These are phyloP conservation scores for Festucalex cinctus DNA, from an alignment of 2,113 vertebrate species.

Conservation along the genomic window DNA sequence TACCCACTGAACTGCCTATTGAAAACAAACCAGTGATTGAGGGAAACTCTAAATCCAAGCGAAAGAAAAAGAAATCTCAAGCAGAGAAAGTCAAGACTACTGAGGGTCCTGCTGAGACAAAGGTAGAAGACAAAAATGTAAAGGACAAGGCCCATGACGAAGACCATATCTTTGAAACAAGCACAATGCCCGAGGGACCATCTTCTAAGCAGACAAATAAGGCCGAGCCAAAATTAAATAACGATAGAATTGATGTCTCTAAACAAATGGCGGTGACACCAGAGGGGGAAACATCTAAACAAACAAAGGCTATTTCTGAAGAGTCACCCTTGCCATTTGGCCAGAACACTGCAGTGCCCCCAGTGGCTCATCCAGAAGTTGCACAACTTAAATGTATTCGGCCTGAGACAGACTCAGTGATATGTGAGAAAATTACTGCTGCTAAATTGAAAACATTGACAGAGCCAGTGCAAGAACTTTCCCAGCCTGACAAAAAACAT, in stretches of 20 bases:
- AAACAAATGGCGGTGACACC: constrained; percentile 9
- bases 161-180: constrained; percentile 13
- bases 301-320: constrained; percentile 11
- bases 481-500: constrained; percentile 21
- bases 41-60: constrained; percentile 56
- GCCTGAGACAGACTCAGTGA: constrained; percentile 19
- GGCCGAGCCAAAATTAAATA: constrained; percentile 4
- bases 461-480: constrained; percentile 9
- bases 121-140: constrained; percentile 13
- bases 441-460: constrained; percentile 47
- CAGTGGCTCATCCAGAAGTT: constrained; percentile 18
- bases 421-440: constrained; percentile 26
- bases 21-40: constrained; percentile 37
- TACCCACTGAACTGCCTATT: constrained; percentile 12
- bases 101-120: constrained; percentile 18
- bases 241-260: constrained; percentile 13
- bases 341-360: constrained; percentile 15
- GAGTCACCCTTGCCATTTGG: neutral
- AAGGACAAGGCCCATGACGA: constrained; percentile 5
- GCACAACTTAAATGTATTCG: constrained; percentile 22
- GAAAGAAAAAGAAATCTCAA: constrained; percentile 65
- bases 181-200: constrained; percentile 6
- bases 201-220: constrained; percentile 11
- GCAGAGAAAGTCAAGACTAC: constrained; percentile 32
- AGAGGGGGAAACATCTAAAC: constrained; percentile 1